Percentiles rank a stretch among this genome's conserved stretches.
Evolutionary conservation across 1,140 invertebrate genomes (phyloP).

Genomic region (Caerostris extrusa): DNA sequence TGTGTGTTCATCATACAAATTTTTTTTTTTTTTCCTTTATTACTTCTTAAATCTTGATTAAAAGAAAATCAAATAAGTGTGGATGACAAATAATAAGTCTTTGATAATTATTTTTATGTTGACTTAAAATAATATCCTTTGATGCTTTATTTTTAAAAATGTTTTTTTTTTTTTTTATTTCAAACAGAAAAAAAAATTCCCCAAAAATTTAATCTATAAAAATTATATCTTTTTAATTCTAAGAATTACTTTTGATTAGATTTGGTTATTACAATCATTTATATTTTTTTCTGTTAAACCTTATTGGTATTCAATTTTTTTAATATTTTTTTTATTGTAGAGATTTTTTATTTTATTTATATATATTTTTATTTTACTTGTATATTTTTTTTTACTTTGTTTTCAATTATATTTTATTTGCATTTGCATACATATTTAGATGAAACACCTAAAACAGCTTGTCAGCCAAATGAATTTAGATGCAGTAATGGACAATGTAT

Average conservation of each 20-base stretch:
- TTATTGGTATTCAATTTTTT: no score
- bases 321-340: background rate
- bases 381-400: background rate
- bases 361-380: background rate
- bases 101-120: no score
- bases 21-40: conserved; percentile 81
- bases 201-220: no score
- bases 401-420: background rate
- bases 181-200: no score
- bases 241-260: no score
- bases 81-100: no score
- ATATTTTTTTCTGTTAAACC: no score
- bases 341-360: background rate
- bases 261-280: no score
- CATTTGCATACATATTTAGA: background rate
- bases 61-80: no score
- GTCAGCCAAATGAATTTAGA: conserved; percentile 80
- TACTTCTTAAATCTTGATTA: conserved; percentile 79
- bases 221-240: no score
- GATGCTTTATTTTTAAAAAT: background rate
- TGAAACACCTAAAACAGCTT: conserved; percentile 69
- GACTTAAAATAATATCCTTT: background rate
- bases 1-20: conserved; percentile 83
- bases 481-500: conserved; percentile 82
- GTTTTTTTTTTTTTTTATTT: background rate